These are phyloP conservation scores for Drosophila rhopaloa DNA, from an alignment of 1,140 invertebrate species.

Conservation along the genomic window DNA sequence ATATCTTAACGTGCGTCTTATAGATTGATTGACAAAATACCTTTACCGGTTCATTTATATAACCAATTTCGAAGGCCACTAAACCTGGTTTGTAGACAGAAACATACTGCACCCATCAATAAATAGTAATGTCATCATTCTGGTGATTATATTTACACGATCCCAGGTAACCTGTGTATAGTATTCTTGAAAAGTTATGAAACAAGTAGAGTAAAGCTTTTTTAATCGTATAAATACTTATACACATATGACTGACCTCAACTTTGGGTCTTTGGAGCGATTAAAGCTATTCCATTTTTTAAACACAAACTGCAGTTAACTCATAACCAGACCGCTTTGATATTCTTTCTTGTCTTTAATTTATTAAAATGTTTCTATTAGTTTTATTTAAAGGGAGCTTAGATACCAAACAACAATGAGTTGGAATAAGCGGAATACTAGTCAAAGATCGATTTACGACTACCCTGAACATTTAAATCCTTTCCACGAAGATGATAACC, in stretches of 20 bases:
- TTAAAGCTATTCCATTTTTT: too few species aligned
- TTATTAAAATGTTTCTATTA: constrained; percentile 3
- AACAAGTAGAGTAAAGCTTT: not conserved
- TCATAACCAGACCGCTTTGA: too few species aligned
- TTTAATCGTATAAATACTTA: not conserved
- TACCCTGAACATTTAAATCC: constrained; percentile 91
- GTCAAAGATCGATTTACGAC: constrained; percentile 86
- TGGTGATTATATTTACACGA: not conserved
- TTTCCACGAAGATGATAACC: constrained; percentile 88
- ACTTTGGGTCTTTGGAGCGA: too few species aligned
- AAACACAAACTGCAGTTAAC: too few species aligned
- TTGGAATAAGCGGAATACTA: constrained; percentile 67
- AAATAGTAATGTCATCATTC: constrained; percentile 1
- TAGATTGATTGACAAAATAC: not conserved
- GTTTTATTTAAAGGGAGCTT: constrained; percentile 39
- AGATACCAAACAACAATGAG: constrained; percentile 42
- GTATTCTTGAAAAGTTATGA: not conserved
- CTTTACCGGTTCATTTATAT: constrained; percentile 2
- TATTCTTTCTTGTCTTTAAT: not conserved
- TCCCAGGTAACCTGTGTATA: not conserved
- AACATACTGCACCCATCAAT: constrained; percentile 5
- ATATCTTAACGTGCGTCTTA: constrained; percentile 2
- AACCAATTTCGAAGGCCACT: constrained; percentile 1
- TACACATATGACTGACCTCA: too few species aligned
- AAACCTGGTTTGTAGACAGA: constrained; percentile 6